Evolutionary conservation across 2,113 vertebrate genomes (phyloP), one percentile per base, ranked within the genome.

Genomic region (Nothobranchius furzeri): DNA sequence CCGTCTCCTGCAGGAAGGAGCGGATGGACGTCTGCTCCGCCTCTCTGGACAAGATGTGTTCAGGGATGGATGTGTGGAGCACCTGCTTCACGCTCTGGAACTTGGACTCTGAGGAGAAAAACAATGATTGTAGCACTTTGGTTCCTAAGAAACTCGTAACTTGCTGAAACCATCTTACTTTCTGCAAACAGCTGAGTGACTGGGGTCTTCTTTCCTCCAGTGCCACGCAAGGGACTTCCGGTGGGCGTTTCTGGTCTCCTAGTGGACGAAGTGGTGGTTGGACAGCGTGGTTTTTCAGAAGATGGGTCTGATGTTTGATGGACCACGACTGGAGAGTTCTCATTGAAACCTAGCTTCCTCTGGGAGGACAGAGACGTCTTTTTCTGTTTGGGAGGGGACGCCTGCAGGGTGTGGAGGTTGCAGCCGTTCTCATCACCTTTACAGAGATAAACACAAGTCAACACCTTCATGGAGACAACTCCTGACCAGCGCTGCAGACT

Each of bases 361-460:
- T 79, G 77, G 2, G 78, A 83, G 20, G 48, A 0, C 42, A 78
- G 3, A 58, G 91, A 78, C 20, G 90, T 89, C 57, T 87, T 90
- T 79, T 87, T 88, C 78, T 92, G 93, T 73, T 99, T 99, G 2
- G 93, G 91, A 0, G 97, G 97, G 0, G 97, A 96, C 35, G 93
- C 92, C 25, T 81, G 56, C 43, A 88, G 42, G n/a, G 36, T 64
- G 3, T 88, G 87, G 3, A 95, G 66, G 51, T 99, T 98, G 86
- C 95, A 96, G 20, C 93, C 81, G 42, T 98, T 99, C 14, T 99
- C 97, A 0, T 95, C 95, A 9, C 95, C 96, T 98, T 40, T 2
- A 45, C 20, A 47, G 0, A 52, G 1, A 60, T 54, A 67, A 69
- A 0, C 54, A 10, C 50, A 1, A 24, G 40, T 46, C 0, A 36